Percentiles rank a stretch among this genome's conserved stretches.
These are phyloP conservation scores for Drosophila burlai DNA, from an alignment of 1,140 invertebrate genomes.

Conservation along the genomic window DNA sequence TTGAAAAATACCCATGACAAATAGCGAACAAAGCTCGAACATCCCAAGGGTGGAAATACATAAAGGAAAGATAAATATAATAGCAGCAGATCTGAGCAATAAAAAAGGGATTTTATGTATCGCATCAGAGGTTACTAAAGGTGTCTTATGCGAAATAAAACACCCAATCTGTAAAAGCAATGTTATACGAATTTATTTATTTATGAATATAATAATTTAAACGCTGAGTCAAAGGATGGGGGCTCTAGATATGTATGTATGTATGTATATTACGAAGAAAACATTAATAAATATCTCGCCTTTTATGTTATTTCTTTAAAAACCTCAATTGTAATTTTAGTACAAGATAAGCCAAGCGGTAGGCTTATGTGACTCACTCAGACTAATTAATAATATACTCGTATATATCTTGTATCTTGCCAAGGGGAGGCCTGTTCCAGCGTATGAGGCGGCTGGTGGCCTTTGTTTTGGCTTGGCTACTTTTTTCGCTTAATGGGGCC, in stretches of 20 bases:
- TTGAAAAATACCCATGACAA: conserved; percentile 1
- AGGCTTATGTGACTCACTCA: conserved; percentile 11
- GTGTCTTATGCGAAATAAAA: not conserved
- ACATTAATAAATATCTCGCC: not conserved
- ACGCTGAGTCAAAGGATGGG: not conserved
- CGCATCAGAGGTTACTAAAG: not conserved
- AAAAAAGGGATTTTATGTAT: not conserved
- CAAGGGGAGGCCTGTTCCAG: conserved; percentile 1
- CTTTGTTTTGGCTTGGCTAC: conserved; percentile 12
- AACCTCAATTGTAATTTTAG: not conserved
- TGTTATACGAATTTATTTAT: not conserved
- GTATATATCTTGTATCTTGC: not conserved
- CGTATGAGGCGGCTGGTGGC: not conserved
- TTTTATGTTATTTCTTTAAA: not conserved
- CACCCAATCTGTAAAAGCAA: not conserved
- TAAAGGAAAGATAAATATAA: not conserved
- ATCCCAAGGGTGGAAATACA: not conserved
- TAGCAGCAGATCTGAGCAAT: not conserved
- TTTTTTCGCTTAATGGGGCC: conserved; percentile 8
- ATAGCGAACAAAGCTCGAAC: not conserved
- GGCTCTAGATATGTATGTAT: not conserved
- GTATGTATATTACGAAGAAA: not conserved
- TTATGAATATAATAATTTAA: not conserved
- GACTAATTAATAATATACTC: conserved; percentile 6
- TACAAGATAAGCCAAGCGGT: not conserved